phyloP scores from a whole-genome alignment of 2,113 vertebrate genomes.

The Phalacrocorax carbo region DNA sequence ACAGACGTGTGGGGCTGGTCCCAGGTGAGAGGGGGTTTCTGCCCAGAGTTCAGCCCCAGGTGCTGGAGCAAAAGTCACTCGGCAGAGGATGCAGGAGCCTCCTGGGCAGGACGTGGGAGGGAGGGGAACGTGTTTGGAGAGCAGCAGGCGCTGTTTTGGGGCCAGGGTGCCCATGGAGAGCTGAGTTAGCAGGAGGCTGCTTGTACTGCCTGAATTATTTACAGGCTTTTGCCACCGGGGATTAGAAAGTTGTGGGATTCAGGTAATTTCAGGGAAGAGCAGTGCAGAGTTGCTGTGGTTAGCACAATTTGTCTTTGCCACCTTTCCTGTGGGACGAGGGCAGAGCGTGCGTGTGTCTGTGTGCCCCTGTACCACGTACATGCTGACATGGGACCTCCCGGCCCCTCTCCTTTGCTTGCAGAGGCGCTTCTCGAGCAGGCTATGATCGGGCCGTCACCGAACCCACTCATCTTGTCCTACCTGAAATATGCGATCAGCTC shows the following conservation, averaged over 20 bases:
- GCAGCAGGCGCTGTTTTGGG: background rate
- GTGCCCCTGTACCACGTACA: accelerated
- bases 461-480: conserved; percentile 95
- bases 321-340: background rate
- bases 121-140: background rate
- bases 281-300: accelerated
- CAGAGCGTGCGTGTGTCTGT: accelerated
- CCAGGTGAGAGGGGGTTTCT: background rate
- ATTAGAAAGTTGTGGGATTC: background rate
- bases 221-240: background rate
- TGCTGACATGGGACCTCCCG: background rate
- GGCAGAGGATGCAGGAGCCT: background rate
- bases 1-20: background rate
- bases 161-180: background rate
- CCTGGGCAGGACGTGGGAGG: background rate
- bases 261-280: background rate
- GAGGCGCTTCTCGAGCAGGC: conserved; percentile 96
- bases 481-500: conserved; percentile 97
- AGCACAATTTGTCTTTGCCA: background rate
- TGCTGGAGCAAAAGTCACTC: background rate
- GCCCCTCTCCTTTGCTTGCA: conserved; percentile 55
- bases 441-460: conserved; percentile 95
- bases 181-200: background rate
- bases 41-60: background rate
- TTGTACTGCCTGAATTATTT: background rate